Percentiles rank a stretch among this genome's conserved stretches.
Evolutionary conservation across 1,140 invertebrate genomes (phyloP).

Genomic region (Drosophila saltans): DNA sequence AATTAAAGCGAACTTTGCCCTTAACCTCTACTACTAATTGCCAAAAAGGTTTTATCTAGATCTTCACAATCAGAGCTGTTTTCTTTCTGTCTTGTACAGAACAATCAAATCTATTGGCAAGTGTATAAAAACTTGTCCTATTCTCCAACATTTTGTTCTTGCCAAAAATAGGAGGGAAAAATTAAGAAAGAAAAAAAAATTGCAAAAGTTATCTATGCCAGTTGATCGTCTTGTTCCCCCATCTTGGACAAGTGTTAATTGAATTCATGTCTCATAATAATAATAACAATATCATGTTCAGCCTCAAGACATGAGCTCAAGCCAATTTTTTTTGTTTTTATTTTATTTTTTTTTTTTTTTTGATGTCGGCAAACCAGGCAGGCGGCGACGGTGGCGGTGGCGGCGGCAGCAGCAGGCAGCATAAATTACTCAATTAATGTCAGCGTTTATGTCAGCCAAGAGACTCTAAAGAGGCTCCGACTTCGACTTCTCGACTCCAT

Average conservation of each 20-base stretch:
- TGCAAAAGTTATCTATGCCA: slow-evolving; percentile 61
- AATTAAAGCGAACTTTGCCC: too few relatives aligned
- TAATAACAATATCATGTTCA: slow-evolving; percentile 82
- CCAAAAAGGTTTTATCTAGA: too few relatives aligned
- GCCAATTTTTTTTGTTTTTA: slow-evolving; percentile 26
- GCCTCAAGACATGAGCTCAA: slow-evolving; percentile 69
- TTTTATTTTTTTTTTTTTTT: slow-evolving; percentile 45
- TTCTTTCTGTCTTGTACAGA: neutral
- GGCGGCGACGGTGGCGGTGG: slow-evolving; percentile 14
- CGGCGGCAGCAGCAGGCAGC: slow-evolving; percentile 30
- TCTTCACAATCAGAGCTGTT: too few relatives aligned
- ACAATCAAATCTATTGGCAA: neutral
- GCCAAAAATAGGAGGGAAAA: slow-evolving; percentile 9
- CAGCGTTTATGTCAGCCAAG: slow-evolving; percentile 77
- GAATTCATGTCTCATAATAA: slow-evolving; percentile 83
- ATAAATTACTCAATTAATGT: slow-evolving; percentile 83
- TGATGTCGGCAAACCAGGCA: slow-evolving; percentile 55
- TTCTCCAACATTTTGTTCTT: neutral
- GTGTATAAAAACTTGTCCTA: slow-evolving; percentile 5
- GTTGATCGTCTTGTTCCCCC: slow-evolving; percentile 71
- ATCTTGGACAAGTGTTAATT: slow-evolving; percentile 83
- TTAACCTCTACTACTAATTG: too few relatives aligned
- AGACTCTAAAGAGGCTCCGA: slow-evolving; percentile 25
- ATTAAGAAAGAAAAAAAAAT: slow-evolving; percentile 47
- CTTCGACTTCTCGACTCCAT: slow-evolving; percentile 20